Evolutionary conservation across 2,797 vertebrate species (phyloP), one percentile per base, ranked within the genome.

Genomic region (Esox lucius): DNA sequence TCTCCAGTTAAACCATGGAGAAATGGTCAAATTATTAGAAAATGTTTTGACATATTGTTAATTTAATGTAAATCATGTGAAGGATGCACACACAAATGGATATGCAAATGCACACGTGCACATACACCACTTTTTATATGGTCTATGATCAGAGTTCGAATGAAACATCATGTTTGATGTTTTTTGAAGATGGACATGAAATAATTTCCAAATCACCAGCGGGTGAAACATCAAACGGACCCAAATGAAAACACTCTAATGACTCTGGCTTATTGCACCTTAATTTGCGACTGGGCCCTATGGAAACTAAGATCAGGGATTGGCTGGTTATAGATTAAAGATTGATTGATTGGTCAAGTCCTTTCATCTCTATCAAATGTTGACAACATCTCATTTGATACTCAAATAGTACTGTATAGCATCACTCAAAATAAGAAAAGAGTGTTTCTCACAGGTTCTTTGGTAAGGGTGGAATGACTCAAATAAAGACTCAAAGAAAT

Each of bases 161-260:
- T 86, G 79, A 79, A 82, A 71, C 80, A 77, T 91, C 83, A 86
- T 87, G 86, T 92, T 92, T 93, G 91, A 93, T 92, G 90, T 91
- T 85, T 91, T 92, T 93, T 92, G 92, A 93, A 91, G 91, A 91
- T 93, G 88, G 91, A 93, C 91, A 90, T 93, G 88, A 93, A 93
- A 92, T 91, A 92, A 92, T 92, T 89, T 90, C 87, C 81, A 91
- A 91, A 89, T 87, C 87, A 89, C 89, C 83, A 88, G 87, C 75
- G 86, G 90, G 87, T 51, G 77, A 28, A 86, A 91, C 90, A 90
- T 93, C 91, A 93, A 92, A 94, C 86, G n/a, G 71, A 74, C 79
- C 79, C 83, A 83, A 85, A 88, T 84, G 85, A 88, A 90, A 87
- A 88, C 83, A 83, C 84, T 89, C 89, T 89, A 85, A 83, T 87